Percentiles rank a stretch among this genome's conserved stretches.
These are phyloP conservation scores for Sebastes jordani DNA, from an alignment of 2,797 vertebrate species.

Conservation along the genomic window DNA sequence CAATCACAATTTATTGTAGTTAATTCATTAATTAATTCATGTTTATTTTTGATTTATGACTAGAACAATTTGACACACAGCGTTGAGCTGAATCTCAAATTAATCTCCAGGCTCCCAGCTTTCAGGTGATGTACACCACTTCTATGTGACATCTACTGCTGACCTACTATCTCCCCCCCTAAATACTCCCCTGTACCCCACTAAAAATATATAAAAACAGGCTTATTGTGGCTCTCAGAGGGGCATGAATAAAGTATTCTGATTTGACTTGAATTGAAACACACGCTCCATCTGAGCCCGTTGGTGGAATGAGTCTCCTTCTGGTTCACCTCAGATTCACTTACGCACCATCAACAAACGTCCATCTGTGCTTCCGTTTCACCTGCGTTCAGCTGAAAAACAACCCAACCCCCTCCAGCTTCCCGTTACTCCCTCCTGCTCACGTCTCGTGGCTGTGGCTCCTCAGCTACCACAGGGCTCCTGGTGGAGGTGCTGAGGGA, in stretches of 20 bases:
- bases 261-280: background rate
- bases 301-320: background rate
- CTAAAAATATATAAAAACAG: too few species aligned
- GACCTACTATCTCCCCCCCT: too few species aligned
- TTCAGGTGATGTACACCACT: too few species aligned
- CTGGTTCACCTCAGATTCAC: constrained; percentile 37
- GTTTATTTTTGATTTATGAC: too few species aligned
- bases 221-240: too few species aligned
- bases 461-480: constrained; percentile 52
- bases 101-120: too few species aligned
- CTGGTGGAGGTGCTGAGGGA: constrained; percentile 70
- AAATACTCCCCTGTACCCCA: too few species aligned
- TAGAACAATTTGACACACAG: too few species aligned
- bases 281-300: background rate
- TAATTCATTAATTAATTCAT: too few species aligned
- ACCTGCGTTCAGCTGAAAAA: constrained; percentile 28
- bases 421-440: background rate
- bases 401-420: constrained; percentile 17
- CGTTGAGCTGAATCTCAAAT: too few species aligned
- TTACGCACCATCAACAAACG: constrained; percentile 8
- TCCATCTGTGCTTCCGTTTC: background rate
- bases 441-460: constrained; percentile 15
- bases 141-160: too few species aligned
- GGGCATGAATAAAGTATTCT: constrained; percentile 29
- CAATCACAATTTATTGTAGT: background rate